Base-by-base conservation (phyloP, 1,140 invertebrate species). In the Venustaconcha ellipsiformis region DNA sequence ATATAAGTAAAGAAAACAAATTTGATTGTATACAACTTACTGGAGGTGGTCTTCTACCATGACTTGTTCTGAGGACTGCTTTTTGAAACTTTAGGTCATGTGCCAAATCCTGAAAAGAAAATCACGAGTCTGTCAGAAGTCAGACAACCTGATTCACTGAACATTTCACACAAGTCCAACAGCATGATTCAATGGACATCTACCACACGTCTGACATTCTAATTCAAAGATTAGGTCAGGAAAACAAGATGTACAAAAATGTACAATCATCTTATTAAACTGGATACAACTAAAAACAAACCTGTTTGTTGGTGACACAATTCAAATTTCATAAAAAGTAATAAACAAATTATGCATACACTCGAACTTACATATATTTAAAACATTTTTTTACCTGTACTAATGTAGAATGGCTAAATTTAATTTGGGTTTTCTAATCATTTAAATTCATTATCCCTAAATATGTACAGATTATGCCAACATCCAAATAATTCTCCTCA, bases 1-100 rank as follows among this genome's bases (percentile, higher is more conserved):
- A 55, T 15, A 4, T 14, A 66, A 6, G 37, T 17, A 57, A 63
- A 72, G 37, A n/a, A 71, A n/a, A 57, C 23, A 56, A 56, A 30
- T 18, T 12, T 18, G 18, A 58, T 69, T n/a, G 12, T 14, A 67
- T 14, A 62, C 70, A 20, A 80, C 84, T 75, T 83, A 89, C 87
- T 26, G 87, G 84, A 64, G 92, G 91, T 57, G 92, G 90, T 79
- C 92, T 86, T 80, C 91, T 90, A n/a, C 91, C 92, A 90, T 94
- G 92, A 82, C 92, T 93, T 63, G 90, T 92, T 76, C 92, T 91
- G n/a, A 93, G 89, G 14, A 94, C 90, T 67, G 93, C 92, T 84
- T 93, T 91, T 82, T 93, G 93, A 82, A 94, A 93, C 66, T 89
- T 90, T 82, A 92, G 92, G 90, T 94, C 94, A 83, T 93, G 90